Evolutionary conservation across 1,140 invertebrate species (phyloP).

Genomic region (Drosophila rufa): DNA sequence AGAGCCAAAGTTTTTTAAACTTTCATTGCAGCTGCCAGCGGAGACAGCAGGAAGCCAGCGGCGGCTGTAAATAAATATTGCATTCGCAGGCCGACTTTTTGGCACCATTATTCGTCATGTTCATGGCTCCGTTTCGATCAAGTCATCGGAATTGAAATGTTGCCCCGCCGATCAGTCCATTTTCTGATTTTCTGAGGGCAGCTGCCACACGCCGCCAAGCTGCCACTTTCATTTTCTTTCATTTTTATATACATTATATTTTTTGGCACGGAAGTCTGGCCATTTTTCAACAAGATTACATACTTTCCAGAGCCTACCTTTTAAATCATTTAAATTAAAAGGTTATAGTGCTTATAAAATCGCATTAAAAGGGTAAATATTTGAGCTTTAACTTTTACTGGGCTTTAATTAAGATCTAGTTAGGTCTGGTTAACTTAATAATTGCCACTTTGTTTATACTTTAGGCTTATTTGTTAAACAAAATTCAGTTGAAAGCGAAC

Average conservation of each 20-base stretch:
- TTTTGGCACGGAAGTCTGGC: slow-evolving; percentile 22
- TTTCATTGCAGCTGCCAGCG: slow-evolving; percentile 49
- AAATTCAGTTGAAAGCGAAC: not conserved
- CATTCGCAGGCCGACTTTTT: slow-evolving; percentile 35
- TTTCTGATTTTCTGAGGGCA: slow-evolving; percentile 26
- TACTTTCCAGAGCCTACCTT: not conserved
- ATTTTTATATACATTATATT: not conserved
- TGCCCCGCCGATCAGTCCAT: slow-evolving; percentile 13
- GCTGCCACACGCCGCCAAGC: not conserved
- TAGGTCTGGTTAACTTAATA: not conserved
- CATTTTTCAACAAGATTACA: not conserved
- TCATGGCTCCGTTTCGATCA: slow-evolving; percentile 40
- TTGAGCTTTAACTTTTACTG: not conserved
- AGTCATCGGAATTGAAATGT: slow-evolving; percentile 43
- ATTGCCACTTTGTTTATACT: not conserved
- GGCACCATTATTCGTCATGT: slow-evolving; percentile 34
- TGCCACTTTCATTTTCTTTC: slow-evolving; percentile 37
- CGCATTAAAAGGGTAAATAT: slow-evolving; percentile 1
- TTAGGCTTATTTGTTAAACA: not conserved
- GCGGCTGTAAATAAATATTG: slow-evolving; percentile 30
- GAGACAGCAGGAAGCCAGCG: slow-evolving; percentile 22
- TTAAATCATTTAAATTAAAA: not conserved
- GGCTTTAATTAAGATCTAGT: not conserved
- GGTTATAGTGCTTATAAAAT: not conserved
- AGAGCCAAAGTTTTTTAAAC: slow-evolving; percentile 12